phyloP scores from a whole-genome alignment of 2,797 vertebrate genomes.

The Rhynchotus rufescens region DNA sequence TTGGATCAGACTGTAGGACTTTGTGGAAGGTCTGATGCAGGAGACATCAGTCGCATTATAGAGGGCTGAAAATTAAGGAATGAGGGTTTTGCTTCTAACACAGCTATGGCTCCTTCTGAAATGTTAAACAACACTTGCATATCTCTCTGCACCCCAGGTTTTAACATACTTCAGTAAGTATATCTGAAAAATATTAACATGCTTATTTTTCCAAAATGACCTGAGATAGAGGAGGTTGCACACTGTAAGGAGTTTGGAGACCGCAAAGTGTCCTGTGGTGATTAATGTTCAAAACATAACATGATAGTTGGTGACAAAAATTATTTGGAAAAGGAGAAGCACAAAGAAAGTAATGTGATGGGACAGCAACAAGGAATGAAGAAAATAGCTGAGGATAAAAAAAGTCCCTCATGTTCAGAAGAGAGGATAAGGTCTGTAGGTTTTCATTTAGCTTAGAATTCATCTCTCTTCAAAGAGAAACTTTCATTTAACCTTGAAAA shows the following conservation, averaged over 20 bases:
- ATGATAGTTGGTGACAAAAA: neutral
- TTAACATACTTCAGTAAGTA: neutral
- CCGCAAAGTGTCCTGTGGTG: rapidly evolving
- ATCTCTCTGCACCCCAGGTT: neutral
- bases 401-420: neutral
- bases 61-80: neutral
- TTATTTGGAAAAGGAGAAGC: neutral
- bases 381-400: neutral
- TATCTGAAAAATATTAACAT: neutral
- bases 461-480: neutral
- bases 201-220: neutral
- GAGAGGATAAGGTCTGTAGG: neutral
- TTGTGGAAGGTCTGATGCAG: neutral
- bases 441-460: neutral
- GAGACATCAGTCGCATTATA: neutral
- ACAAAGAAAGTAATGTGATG: neutral
- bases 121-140: neutral
- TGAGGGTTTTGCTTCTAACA: neutral
- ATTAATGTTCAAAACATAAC: neutral
- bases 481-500: neutral
- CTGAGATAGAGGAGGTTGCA: neutral
- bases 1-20: neutral
- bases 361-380: neutral
- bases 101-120: rapidly evolving
- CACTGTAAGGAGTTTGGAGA: neutral